Percentiles rank a stretch among this genome's conserved stretches.
Evolutionary conservation across 1,140 invertebrate species (phyloP).

Genomic region (Anagrus nilaparvatae): DNA sequence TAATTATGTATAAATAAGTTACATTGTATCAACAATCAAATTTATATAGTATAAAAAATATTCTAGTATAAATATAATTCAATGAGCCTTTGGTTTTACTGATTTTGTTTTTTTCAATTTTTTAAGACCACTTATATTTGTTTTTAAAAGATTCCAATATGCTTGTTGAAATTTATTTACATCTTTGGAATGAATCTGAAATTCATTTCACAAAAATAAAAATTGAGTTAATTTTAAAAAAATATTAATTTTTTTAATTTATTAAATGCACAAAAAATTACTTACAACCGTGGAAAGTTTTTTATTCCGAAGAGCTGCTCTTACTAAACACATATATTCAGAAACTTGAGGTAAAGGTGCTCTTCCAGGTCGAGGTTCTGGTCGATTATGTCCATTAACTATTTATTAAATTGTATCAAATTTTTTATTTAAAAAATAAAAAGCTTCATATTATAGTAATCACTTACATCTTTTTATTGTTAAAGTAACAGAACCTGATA

Average conservation of each 20-base stretch:
- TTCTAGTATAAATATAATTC: too few species aligned
- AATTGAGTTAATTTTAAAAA: conserved; percentile 6
- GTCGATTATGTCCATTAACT: conserved; percentile 69
- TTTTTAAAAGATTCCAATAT: conserved; percentile 72
- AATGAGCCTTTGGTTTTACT: conserved; percentile 58
- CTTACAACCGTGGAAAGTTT: conserved; percentile 71
- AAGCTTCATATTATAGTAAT: conserved; percentile 4
- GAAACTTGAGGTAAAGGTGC: conserved; percentile 46
- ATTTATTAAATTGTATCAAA: conserved; percentile 23
- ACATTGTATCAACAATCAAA: too few species aligned
- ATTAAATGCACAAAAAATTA: conserved; percentile 13
- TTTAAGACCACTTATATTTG: conserved; percentile 78
- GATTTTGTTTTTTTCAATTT: conserved; percentile 71
- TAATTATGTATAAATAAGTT: too few species aligned
- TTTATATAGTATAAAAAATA: too few species aligned
- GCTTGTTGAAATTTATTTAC: conserved; percentile 77
- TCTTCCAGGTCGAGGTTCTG: conserved; percentile 50
- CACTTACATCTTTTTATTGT: conserved; percentile 62
- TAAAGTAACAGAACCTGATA: conserved; percentile 52
- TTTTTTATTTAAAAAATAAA: conserved; percentile 8
- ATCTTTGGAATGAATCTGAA: conserved; percentile 64
- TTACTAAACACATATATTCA: conserved; percentile 64
- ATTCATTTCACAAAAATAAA: conserved; percentile 17
- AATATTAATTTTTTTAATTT: conserved; percentile 5
- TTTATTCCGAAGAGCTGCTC: conserved; percentile 59